Evolutionary conservation across 1,140 invertebrate species (phyloP), one percentile per base, ranked within the genome.

Genomic region (Nephila pilipes): DNA sequence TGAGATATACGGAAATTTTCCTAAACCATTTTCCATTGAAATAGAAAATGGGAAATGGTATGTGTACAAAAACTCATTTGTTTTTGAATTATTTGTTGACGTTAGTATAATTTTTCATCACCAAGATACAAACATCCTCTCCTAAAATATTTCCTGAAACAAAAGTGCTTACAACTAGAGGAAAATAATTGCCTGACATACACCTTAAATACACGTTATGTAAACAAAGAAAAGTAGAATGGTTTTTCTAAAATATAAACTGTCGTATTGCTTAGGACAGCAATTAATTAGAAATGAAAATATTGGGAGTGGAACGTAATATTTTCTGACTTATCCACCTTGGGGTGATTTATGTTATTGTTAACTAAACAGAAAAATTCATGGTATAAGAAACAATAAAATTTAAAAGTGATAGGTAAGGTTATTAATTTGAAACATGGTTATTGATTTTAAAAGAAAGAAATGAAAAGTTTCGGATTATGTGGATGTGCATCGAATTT

Each of bases 81-180:
- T 90, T 90, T 81, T 81, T 83, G 46, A 57, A 29, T 90, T 90
- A 80, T 90, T 90, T 57, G 36, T 65, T 57, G n/a, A 32, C 79
- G 87, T 89, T 29, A 79, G 29, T 80, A 80, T 36, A 54, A 89
- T 89, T 89, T 79, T 89, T 89, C 87, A 90, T 54, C 14, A 29
- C 29, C 32, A 29, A 6, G 14, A 75, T 36, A 29, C 29, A 36
- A 5, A 36, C 69, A 75, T 32, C 29, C 29, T 75, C 18, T 18
- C 29, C 29, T 32, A 32, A 75, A 75, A 75, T 75, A 75, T 75
- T 75, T 75, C 36, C 69, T 32, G 14, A 32, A 32, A 16, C 16
- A 60, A 60, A 46, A 22, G 20, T 60, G 12, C 58, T 18, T 60
- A 5, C 16, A 75, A 36, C 29, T 75, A 36, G 69, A 36, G 29